Conservation (phyloP, 2,888 invertebrate genomes). For the Oxystoma pomonae region DNA sequence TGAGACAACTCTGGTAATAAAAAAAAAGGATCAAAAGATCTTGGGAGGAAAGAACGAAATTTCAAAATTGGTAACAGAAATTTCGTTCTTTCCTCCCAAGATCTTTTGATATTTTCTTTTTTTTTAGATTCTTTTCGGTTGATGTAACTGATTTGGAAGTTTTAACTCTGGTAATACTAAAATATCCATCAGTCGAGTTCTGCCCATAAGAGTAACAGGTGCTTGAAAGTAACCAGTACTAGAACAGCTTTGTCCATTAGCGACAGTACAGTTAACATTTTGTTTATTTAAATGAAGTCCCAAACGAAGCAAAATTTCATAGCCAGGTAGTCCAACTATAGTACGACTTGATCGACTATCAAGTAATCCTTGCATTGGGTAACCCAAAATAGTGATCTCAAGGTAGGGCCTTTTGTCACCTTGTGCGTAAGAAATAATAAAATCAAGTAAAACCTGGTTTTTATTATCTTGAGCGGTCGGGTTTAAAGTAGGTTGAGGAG, state of each 20-base stretch:
- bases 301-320: not conserved
- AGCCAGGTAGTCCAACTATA: slow-evolving; percentile 9
- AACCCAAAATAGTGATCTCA: not conserved
- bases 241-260: slow-evolving; percentile 17
- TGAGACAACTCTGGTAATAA: too few species aligned
- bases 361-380: not conserved
- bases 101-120: too few species aligned
- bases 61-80: too few species aligned
- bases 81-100: too few species aligned
- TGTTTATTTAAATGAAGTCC: not conserved
- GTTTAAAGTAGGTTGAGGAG: not conserved
- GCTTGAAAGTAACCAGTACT: slow-evolving; percentile 14
- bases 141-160: too few species aligned
- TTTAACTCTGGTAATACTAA: slow-evolving; percentile 19
- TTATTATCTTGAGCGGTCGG: not conserved
- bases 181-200: slow-evolving; percentile 20
- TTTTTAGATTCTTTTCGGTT: too few species aligned
- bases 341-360: slow-evolving; percentile 2
- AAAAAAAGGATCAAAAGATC: too few species aligned
- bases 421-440: not conserved
- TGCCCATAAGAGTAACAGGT: too few species aligned
- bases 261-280: slow-evolving; percentile 12
- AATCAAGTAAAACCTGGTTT: not conserved
- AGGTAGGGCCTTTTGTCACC: not conserved
- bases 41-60: too few species aligned